Conservation (phyloP, 2,113 vertebrate species). For the Eubucco bourcierii region DNA sequence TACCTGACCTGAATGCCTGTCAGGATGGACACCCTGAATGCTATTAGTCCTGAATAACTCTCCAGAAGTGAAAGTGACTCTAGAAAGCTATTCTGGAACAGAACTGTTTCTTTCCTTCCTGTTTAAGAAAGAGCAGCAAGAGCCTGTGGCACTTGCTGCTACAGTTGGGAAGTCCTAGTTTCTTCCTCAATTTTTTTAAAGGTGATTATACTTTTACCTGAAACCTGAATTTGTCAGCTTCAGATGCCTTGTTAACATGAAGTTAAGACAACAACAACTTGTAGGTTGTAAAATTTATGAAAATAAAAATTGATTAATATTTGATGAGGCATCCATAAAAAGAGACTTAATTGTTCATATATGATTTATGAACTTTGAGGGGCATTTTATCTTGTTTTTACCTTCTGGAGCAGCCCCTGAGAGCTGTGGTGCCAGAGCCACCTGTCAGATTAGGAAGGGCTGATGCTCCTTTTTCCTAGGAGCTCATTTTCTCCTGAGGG, state of each 20-base stretch:
- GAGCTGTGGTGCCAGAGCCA: neutral
- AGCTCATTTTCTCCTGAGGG: neutral
- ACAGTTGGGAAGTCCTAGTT: neutral
- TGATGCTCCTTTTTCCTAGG: accelerated
- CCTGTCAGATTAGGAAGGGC: neutral
- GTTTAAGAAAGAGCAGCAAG: neutral
- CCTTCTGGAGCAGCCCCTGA: neutral
- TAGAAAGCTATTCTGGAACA: neutral
- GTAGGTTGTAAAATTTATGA: slow-evolving; percentile 78
- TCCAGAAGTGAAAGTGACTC: neutral
- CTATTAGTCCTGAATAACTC: neutral
- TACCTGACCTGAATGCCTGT: neutral
- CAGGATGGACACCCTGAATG: neutral
- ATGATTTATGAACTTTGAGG: slow-evolving; percentile 49
- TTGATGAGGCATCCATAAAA: slow-evolving; percentile 64
- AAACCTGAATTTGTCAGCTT: slow-evolving; percentile 17
- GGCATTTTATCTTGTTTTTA: slow-evolving; percentile 49
- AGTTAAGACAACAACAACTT: slow-evolving; percentile 63
- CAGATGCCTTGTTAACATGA: slow-evolving; percentile 59
- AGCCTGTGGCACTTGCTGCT: neutral
- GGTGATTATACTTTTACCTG: neutral
- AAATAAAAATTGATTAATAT: slow-evolving; percentile 71
- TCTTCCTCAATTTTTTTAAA: neutral
- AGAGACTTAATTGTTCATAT: slow-evolving; percentile 62
- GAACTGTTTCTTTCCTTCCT: neutral